Percentiles rank a stretch among this genome's conserved stretches.
phyloP scores from a whole-genome alignment of 2,113 vertebrate genomes.

The Stegastes partitus region DNA sequence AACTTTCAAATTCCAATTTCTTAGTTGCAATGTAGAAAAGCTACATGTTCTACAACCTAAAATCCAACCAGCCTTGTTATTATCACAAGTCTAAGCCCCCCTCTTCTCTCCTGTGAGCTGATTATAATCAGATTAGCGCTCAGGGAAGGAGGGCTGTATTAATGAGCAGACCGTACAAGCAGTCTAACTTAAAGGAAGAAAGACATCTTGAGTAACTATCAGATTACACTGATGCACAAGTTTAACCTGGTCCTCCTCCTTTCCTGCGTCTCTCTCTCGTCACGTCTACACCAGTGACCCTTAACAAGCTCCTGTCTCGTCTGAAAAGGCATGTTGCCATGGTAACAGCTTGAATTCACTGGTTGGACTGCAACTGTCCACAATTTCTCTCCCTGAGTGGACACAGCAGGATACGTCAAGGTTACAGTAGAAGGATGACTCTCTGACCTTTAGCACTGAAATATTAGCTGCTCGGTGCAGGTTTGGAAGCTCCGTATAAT shows the following conservation, averaged over 20 bases:
- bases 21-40: background rate
- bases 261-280: conserved; percentile 12
- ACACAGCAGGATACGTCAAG: background rate
- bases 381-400: background rate
- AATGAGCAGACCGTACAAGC: conserved; percentile 21
- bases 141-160: conserved; percentile 28
- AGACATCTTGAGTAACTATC: background rate
- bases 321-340: conserved; percentile 53
- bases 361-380: conserved; percentile 54
- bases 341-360: conserved; percentile 63
- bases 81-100: conserved; percentile 28
- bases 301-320: conserved; percentile 29
- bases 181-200: conserved; percentile 15
- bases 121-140: conserved; percentile 68
- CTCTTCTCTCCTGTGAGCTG: conserved; percentile 40
- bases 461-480: background rate
- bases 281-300: conserved; percentile 34
- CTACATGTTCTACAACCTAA: background rate
- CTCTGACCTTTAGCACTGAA: conserved; percentile 31
- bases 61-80: conserved; percentile 30
- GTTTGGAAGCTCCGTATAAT: conserved; percentile 8
- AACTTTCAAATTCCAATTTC: background rate
- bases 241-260: conserved; percentile 23
- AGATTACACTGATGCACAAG: background rate
- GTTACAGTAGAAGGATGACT: conserved; percentile 26